phyloP scores from a whole-genome alignment of 2,888 invertebrate genomes.

The Tenthredo amoena region DNA sequence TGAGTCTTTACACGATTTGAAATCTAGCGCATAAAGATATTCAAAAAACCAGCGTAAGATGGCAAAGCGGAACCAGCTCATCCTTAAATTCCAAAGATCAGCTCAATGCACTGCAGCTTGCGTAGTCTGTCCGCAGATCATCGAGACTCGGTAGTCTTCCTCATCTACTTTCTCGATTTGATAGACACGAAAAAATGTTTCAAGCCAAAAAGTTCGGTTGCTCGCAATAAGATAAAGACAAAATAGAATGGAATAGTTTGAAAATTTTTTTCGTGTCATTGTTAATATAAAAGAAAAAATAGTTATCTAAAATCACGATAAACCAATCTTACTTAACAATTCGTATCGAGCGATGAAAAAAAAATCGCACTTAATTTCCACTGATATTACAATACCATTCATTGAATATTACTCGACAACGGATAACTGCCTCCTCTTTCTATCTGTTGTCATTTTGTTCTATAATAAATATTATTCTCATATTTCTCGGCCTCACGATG shows the following conservation, averaged over 20 bases:
- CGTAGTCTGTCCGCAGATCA: neutral
- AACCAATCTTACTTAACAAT: neutral
- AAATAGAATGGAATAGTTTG: neutral
- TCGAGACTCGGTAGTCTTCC: too few species aligned
- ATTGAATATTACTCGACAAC: constrained; percentile 1
- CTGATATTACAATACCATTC: neutral
- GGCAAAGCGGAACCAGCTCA: neutral
- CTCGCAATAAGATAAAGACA: neutral
- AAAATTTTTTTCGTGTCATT: neutral
- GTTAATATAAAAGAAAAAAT: neutral
- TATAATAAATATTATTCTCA: neutral
- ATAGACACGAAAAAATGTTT: neutral
- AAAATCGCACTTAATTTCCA: neutral
- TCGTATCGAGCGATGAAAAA: neutral
- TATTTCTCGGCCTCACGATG: constrained; percentile 12
- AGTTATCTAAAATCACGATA: neutral
- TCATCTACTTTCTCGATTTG: neutral
- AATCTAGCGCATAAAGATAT: neutral
- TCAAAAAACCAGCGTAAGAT: neutral
- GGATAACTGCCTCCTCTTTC: neutral
- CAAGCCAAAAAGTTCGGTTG: neutral
- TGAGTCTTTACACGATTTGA: neutral
- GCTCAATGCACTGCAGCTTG: neutral
- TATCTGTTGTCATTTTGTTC: neutral
- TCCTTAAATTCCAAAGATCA: neutral